Base-by-base conservation (phyloP, 2,113 vertebrate species). In the Nanorana parkeri region DNA sequence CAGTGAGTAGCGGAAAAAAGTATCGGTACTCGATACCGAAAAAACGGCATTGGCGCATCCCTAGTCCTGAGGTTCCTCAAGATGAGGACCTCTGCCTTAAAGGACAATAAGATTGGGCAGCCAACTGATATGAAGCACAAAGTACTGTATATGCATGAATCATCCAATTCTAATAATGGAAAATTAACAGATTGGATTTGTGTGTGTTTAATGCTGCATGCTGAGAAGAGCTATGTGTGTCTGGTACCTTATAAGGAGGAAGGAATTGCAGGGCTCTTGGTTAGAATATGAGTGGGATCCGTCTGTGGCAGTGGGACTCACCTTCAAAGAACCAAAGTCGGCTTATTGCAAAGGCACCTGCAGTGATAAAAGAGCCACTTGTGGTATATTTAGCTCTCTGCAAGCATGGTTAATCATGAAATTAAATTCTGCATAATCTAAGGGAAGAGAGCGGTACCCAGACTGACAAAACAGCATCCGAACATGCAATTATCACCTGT, bases 341-440 rank as follows among this genome's bases (percentile, higher is more conserved):
- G 41, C 56, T 81, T 73, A 64, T 64, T 64, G 26, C 58, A 3
- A 58, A 73, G 56, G 32, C 68, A 11, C 78, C 78, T 55, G 56
- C 29, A 65, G 78, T 63, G 68, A 64, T 81, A 73, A 81, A 81
- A 73, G 78, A 47, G 28, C n/a, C 26, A 36, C 41, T n/a, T 51
- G 69, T 21, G 67, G 20, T 81, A 72, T 72, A 81, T 73, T 72
- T 81, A 72, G 68, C 67, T 51, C 32, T n/a, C 23, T 8, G 56
- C 26, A 24, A 28, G 29, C 36, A 72, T 52, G 56, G 36, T 21
- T 63, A 72, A 81, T 63, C 58, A 54, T 20, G 55, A 72, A 54
- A 52, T 23, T 20, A 64, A 28, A 73, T 61, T 58, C 54, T 51
- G 55, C 61, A 61, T 28, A 74, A 73, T 56, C 16, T 54, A 19